These are phyloP conservation scores for Lepidurus apus DNA, from an alignment of 1,140 invertebrate species.

Conservation along the genomic window DNA sequence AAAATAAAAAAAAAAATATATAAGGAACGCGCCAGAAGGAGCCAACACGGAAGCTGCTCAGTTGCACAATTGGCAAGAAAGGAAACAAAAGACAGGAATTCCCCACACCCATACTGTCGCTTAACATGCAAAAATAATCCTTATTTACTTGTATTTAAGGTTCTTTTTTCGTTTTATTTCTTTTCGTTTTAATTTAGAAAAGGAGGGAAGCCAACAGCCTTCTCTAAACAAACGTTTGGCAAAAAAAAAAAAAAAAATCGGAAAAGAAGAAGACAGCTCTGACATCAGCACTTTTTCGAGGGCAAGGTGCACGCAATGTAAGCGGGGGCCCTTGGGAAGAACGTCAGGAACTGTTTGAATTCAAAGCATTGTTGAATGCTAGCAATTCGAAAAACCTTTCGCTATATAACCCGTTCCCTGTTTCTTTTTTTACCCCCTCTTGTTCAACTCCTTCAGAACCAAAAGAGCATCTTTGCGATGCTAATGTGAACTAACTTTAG, in stretches of 20 bases:
- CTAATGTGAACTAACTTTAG: constrained; percentile 15
- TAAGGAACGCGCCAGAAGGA: no score
- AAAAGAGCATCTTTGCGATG: not conserved
- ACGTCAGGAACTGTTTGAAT: constrained; percentile 11
- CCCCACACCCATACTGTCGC: no score
- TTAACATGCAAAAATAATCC: no score
- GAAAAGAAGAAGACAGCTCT: not conserved
- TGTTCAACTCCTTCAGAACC: not conserved
- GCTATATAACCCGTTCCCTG: not conserved
- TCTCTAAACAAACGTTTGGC: not conserved
- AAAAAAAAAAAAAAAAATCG: not conserved
- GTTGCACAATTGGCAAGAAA: no score
- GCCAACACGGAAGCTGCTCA: no score
- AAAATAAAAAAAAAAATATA: no score
- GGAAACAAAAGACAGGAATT: no score
- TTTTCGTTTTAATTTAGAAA: not conserved
- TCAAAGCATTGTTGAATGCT: constrained; percentile 15
- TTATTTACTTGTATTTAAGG: no score
- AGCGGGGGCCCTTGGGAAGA: not conserved
- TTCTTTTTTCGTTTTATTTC: not conserved
- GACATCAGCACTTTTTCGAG: constrained; percentile 17
- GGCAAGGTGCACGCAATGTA: constrained; percentile 20
- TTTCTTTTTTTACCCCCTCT: not conserved
- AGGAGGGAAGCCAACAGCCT: not conserved
- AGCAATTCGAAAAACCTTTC: not conserved